Evolutionary conservation across 2,888 invertebrate genomes (phyloP), one percentile per base, ranked within the genome.

Genomic region (Panorpa germanica): DNA sequence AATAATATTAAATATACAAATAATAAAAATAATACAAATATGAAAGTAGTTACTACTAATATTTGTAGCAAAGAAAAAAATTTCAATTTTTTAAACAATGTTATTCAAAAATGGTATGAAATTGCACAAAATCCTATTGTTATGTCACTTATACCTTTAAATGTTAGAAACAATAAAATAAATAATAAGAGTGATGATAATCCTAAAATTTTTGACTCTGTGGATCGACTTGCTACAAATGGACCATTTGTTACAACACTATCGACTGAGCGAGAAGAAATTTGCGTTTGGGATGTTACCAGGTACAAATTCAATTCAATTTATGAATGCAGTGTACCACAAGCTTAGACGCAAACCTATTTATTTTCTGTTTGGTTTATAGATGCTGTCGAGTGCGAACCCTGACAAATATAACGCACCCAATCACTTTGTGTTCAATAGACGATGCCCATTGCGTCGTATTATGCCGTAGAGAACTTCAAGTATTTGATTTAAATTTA

Each of bases 281-380:
- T 86, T 22, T 70, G 70, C 41, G 80, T 86, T 6, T 83, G 83
- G 81, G 74, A 83, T 57, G 67, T 78, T 10, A 56, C 61, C 39
- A 62, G 57, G 51, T 66, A 46, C 47, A 48, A 43, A 31, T n/a
- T n/a, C n/a, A n/a, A n/a, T n/a, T n/a, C n/a, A n/a, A n/a, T n/a
- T 25, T 27, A 28, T 24, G 13, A 29, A 15, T 16, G 28, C 16
- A 8, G 11, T 20, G 8, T 20, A n/a, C 8, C n/a, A 9, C n/a
- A 20, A 20, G 20, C 8, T 20, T 20, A 25, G 9, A 21, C 8
- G 10, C 18, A 27, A n/a, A n/a, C n/a, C n/a, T n/a, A n/a, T n/a
- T n/a, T n/a, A n/a, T n/a, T n/a, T n/a, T n/a, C 12, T 32, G 35
- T 28, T n/a, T 35, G 27, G 18, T 24, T 43, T 43, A 12, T 47